Conservation (phyloP, 2,888 invertebrate genomes). For the Nomada flava region DNA sequence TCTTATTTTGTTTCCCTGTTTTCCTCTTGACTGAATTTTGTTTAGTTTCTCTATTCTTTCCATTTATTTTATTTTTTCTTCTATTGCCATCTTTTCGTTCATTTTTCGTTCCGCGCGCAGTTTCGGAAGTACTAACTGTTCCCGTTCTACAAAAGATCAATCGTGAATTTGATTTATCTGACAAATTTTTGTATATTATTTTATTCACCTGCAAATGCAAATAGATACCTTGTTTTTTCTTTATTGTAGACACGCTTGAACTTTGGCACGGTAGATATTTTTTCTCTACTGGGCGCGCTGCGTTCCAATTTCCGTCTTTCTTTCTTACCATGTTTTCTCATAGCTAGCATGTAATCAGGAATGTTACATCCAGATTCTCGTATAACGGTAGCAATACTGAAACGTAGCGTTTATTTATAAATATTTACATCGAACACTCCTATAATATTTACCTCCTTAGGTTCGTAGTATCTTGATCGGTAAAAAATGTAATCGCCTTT, state of each 20-base stretch:
- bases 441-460: conserved; percentile 89
- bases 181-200: too few species aligned
- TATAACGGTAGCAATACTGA: conserved; percentile 95
- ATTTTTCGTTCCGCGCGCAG: too few species aligned
- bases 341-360: conserved; percentile 94
- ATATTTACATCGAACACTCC: background rate
- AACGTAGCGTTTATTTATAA: conserved; percentile 48
- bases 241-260: conserved; percentile 32
- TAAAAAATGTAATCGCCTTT: conserved; percentile 97
- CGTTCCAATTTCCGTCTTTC: conserved; percentile 85
- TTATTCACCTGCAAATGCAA: too few species aligned
- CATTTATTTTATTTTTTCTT: too few species aligned
- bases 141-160: too few species aligned
- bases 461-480: conserved; percentile 93
- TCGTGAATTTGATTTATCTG: too few species aligned
- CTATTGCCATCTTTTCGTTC: too few species aligned
- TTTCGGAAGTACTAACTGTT: too few species aligned
- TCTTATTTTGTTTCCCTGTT: too few species aligned
- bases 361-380: conserved; percentile 96
- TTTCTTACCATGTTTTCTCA: conserved; percentile 89
- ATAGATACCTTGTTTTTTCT: conserved; percentile 23
- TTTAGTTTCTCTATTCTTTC: too few species aligned
- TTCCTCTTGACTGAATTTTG: too few species aligned
- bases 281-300: conserved; percentile 88
- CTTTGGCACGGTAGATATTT: conserved; percentile 58